These are phyloP conservation scores for Drosophila ezoana DNA, from an alignment of 2,888 invertebrate species.

Conservation along the genomic window DNA sequence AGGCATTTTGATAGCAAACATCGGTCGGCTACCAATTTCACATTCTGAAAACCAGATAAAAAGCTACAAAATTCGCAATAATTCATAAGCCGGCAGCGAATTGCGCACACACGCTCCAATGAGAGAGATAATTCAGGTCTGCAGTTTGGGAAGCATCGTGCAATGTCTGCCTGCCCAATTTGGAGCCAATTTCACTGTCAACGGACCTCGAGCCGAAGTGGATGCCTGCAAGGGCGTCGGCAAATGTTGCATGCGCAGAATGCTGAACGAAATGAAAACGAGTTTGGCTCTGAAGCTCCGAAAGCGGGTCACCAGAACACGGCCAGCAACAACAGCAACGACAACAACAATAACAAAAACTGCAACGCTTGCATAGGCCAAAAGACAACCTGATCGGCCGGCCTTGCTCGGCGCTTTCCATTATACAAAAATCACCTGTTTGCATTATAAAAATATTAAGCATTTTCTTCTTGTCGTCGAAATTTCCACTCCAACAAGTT, in stretches of 20 bases:
- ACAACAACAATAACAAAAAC: constrained; percentile 8
- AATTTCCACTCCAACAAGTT: constrained; percentile 69
- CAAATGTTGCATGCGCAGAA: constrained; percentile 46
- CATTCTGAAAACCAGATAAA: constrained; percentile 78
- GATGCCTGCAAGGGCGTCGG: constrained; percentile 63
- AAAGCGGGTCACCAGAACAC: constrained; percentile 83
- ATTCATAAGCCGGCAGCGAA: constrained; percentile 74
- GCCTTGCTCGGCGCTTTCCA: constrained; percentile 66
- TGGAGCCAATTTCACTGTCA: constrained; percentile 83
- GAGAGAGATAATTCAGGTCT: constrained; percentile 52
- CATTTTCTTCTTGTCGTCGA: constrained; percentile 40
- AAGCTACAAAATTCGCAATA: constrained; percentile 73
- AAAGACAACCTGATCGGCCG: constrained; percentile 44
- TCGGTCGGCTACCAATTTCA: constrained; percentile 66
- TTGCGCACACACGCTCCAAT: constrained; percentile 58
- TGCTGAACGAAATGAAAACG: constrained; percentile 69
- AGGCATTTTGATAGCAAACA: constrained; percentile 18
- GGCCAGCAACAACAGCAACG: constrained; percentile 35
- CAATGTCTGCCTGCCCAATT: constrained; percentile 62
- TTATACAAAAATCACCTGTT: constrained; percentile 43
- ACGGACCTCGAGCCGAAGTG: constrained; percentile 38
- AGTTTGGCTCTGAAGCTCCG: constrained; percentile 62
- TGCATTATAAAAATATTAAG: constrained; percentile 42
- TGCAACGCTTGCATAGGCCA: constrained; percentile 20
- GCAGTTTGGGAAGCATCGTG: constrained; percentile 44